Conservation (phyloP, 2,797 vertebrate species). For the Myoxocephalus aenaeus region DNA sequence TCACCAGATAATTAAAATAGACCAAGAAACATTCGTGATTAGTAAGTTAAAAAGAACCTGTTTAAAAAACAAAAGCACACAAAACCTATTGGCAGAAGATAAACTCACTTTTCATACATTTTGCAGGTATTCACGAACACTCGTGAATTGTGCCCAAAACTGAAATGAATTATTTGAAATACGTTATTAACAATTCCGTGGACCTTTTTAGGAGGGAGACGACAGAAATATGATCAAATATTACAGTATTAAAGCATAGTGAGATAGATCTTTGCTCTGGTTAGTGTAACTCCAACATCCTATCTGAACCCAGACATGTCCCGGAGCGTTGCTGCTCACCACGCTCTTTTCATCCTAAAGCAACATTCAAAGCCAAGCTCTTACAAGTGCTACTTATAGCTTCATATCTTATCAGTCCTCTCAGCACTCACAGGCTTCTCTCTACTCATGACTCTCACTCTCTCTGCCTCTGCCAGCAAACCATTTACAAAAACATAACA, state of each 20-base stretch:
- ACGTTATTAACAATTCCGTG: neutral
- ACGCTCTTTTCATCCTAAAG: slow-evolving; percentile 64
- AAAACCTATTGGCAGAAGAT: neutral
- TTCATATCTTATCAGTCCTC: slow-evolving; percentile 74
- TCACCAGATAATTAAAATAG: neutral
- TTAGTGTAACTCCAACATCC: slow-evolving; percentile 16
- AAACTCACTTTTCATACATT: neutral
- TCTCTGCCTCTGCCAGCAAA: neutral
- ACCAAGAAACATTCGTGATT: neutral
- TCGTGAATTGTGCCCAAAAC: neutral
- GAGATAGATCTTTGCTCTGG: neutral
- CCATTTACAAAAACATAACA: neutral
- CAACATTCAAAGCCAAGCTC: slow-evolving; percentile 40
- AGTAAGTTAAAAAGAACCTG: neutral
- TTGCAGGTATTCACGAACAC: neutral
- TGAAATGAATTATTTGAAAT: neutral
- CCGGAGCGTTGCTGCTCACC: slow-evolving; percentile 48
- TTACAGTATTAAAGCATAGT: neutral
- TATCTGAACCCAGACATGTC: slow-evolving; percentile 45
- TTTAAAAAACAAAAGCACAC: neutral
- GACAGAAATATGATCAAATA: neutral
- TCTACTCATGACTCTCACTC: slow-evolving; percentile 5
- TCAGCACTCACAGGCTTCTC: slow-evolving; percentile 52
- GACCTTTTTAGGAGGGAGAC: neutral
- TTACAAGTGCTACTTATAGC: slow-evolving; percentile 67